Conservation (phyloP, 2,113 vertebrate genomes). For the Chaetodon auriga region DNA sequence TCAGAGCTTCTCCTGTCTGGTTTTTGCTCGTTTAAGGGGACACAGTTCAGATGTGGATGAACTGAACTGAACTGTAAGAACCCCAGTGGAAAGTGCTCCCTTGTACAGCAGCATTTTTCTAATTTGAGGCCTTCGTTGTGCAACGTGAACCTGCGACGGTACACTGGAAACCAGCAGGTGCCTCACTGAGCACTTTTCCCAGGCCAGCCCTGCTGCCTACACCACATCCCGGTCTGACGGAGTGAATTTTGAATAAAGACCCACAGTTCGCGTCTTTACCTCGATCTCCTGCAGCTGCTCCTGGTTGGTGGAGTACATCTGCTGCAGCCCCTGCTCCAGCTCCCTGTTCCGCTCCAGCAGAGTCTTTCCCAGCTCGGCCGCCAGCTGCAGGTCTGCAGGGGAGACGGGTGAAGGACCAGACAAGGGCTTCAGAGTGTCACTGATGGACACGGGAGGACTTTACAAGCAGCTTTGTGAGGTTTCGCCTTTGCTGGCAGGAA, state of each 20-base stretch:
- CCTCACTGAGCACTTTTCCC: not conserved
- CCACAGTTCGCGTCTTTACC: conserved; percentile 77
- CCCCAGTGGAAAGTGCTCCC: too few species aligned
- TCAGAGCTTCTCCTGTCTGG: too few species aligned
- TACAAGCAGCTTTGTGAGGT: conserved; percentile 33
- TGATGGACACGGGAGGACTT: not conserved
- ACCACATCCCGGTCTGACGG: not conserved
- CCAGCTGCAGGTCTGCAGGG: conserved; percentile 93
- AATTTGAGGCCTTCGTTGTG: too few species aligned
- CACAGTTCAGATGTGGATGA: too few species aligned
- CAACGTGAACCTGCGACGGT: too few species aligned
- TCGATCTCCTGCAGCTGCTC: conserved; percentile 97
- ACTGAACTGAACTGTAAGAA: too few species aligned
- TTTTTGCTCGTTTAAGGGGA: too few species aligned
- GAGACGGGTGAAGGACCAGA: not conserved
- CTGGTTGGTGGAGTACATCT: conserved; percentile 94
- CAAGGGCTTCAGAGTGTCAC: not conserved
- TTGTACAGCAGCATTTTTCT: too few species aligned
- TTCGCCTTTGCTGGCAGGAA: conserved; percentile 4
- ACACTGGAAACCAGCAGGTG: not conserved
- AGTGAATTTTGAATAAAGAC: not conserved
- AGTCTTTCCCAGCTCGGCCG: conserved; percentile 95
- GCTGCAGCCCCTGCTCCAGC: conserved; percentile 93
- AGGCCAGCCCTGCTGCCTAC: not conserved
- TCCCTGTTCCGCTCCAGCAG: conserved; percentile 96